Conservation (phyloP, 2,888 invertebrate genomes). For the Tenthredo mesomela region DNA sequence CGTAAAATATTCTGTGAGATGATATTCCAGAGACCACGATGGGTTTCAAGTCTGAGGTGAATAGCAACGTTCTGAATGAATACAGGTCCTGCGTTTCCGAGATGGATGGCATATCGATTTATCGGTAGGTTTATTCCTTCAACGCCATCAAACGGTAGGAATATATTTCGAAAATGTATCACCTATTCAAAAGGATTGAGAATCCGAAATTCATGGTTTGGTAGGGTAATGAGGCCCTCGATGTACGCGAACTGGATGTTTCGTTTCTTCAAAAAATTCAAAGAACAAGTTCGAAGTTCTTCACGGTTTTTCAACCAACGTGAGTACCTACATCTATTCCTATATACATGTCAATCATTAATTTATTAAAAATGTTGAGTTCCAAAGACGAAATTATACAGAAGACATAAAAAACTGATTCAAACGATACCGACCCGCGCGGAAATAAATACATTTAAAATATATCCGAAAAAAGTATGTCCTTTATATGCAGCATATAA, state of each 20-base stretch:
- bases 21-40: background rate
- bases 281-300: slow-evolving; percentile 78
- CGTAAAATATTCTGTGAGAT: background rate
- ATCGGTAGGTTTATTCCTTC: background rate
- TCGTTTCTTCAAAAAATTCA: slow-evolving; percentile 78
- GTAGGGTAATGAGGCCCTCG: slow-evolving; percentile 79
- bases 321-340: slow-evolving; percentile 61
- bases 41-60: background rate
- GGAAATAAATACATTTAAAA: too few species aligned
- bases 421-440: too few species aligned
- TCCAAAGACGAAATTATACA: too few species aligned
- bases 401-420: too few species aligned
- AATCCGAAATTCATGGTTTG: too few species aligned
- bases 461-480: too few species aligned
- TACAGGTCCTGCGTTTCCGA: background rate
- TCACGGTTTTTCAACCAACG: slow-evolving; percentile 80
- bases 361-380: too few species aligned
- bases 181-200: too few species aligned
- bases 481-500: too few species aligned
- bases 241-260: slow-evolving; percentile 81
- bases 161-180: too few species aligned
- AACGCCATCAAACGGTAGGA: background rate
- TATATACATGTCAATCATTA: too few species aligned
- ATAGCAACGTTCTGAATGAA: background rate
- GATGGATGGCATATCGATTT: background rate